Conservation (phyloP, 2,797 vertebrate genomes). For the Jordanella pulchra region DNA sequence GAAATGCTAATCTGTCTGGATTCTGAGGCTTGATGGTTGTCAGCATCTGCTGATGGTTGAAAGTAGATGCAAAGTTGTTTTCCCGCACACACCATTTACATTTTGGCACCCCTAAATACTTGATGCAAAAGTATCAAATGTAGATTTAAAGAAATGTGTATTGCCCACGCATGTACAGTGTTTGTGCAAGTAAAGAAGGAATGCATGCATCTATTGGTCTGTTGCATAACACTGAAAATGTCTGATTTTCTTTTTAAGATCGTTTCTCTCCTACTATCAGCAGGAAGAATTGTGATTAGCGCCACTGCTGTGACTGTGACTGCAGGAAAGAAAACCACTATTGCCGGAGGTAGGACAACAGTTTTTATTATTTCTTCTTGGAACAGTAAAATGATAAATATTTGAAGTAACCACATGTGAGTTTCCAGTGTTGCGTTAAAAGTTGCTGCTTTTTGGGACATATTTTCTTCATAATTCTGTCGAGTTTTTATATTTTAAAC, state of each 20-base stretch:
- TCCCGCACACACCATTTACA: slow-evolving; percentile 35
- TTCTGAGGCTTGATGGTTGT: slow-evolving; percentile 39
- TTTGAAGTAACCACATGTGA: not conserved
- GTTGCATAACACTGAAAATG: slow-evolving; percentile 2
- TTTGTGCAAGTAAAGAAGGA: slow-evolving; percentile 24
- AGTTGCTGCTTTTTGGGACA: not conserved
- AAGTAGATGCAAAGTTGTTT: slow-evolving; percentile 31
- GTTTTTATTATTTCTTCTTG: not conserved
- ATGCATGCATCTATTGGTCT: not conserved
- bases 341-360: slow-evolving; percentile 91
- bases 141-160: slow-evolving; percentile 1
- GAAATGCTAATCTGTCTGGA: slow-evolving; percentile 52
- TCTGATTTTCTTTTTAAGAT: slow-evolving; percentile 17
- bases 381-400: too few species aligned
- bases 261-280: slow-evolving; percentile 69
- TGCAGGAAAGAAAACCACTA: slow-evolving; percentile 86
- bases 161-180: slow-evolving; percentile 16
- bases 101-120: slow-evolving; percentile 22
- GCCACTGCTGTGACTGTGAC: slow-evolving; percentile 88
- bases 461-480: not conserved
- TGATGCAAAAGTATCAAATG: not conserved
- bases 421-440: not conserved
- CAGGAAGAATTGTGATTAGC: slow-evolving; percentile 81
- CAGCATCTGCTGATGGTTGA: slow-evolving; percentile 44
- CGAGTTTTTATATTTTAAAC: not conserved